phyloP scores from a whole-genome alignment of 1,140 invertebrate genomes.

The Trichomalopsis sarcophagae region DNA sequence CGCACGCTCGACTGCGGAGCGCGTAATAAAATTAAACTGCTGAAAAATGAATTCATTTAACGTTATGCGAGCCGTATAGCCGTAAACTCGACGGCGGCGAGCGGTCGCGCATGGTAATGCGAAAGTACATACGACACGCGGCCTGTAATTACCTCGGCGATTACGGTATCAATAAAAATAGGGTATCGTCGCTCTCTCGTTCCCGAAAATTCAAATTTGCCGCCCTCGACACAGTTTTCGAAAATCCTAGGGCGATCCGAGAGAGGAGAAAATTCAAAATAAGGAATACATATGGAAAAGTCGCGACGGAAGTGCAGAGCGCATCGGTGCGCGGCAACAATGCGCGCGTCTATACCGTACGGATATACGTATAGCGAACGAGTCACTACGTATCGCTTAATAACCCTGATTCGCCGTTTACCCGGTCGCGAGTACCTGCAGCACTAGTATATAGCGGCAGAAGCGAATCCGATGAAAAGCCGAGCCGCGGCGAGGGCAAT shows the following conservation, averaged over 20 bases:
- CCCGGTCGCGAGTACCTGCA: conserved; percentile 26
- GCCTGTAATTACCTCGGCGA: not conserved
- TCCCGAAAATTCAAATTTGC: not conserved
- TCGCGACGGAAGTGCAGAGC: not conserved
- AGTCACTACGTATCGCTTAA: conserved; percentile 60
- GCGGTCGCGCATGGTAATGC: not conserved
- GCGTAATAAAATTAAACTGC: not conserved
- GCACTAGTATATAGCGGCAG: not conserved
- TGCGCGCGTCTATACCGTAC: conserved; percentile 34
- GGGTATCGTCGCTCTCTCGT: too few species aligned
- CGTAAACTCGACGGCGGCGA: not conserved
- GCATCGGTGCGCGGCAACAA: conserved; percentile 42
- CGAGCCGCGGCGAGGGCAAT: not conserved
- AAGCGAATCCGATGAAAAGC: conserved; percentile 27
- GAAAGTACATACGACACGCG: not conserved
- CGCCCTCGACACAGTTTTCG: not conserved
- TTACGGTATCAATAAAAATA: not conserved
- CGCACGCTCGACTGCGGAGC: not conserved
- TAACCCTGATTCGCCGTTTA: conserved; percentile 66
- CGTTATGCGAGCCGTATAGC: not conserved
- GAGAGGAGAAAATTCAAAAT: not conserved
- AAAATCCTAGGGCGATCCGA: not conserved
- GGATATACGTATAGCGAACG: conserved; percentile 5
- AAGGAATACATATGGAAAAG: not conserved
- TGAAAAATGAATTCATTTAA: conserved; percentile 2